Evolutionary conservation across 92 coral and sea anemone genomes (phyloP).

Genomic region (Palythoa caribaeorum): DNA sequence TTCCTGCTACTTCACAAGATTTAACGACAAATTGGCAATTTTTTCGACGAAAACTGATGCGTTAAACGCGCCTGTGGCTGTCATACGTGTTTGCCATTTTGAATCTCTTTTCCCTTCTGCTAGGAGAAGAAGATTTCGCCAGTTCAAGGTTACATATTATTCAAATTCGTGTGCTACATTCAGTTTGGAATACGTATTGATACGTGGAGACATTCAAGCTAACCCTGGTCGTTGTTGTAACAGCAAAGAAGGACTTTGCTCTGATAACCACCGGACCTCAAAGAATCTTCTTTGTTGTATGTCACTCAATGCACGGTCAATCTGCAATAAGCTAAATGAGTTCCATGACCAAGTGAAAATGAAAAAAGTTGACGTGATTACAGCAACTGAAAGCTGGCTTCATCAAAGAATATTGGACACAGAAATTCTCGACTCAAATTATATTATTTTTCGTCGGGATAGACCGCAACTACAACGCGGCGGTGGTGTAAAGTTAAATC

Average conservation of each 20-base stretch:
- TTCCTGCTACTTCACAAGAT: background rate
- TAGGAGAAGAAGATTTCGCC: background rate
- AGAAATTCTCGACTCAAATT: constrained; percentile 35
- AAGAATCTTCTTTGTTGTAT: constrained; percentile 47
- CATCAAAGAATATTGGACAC: constrained; percentile 57
- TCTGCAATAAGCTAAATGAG: constrained; percentile 55
- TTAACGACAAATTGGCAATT: background rate
- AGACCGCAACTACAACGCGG: constrained; percentile 37
- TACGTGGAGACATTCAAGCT: constrained; percentile 40
- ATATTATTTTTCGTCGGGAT: constrained; percentile 45
- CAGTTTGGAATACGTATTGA: constrained; percentile 12
- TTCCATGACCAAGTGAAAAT: constrained; percentile 47
- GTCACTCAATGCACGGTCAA: constrained; percentile 51
- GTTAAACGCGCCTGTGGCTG: background rate
- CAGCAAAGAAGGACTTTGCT: constrained; percentile 21
- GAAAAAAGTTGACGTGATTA: constrained; percentile 32
- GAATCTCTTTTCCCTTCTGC: background rate
- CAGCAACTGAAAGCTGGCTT: constrained; percentile 53
- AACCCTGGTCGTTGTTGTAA: constrained; percentile 50
- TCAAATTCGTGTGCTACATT: background rate
- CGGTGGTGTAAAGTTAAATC: constrained; percentile 48
- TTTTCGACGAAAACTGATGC: background rate
- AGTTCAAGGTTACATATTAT: background rate
- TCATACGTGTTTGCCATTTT: background rate
- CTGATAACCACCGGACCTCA: constrained; percentile 44